Evolutionary conservation across 2,113 vertebrate species (phyloP), one percentile per base, ranked within the genome.

Genomic region (Xerus inauris): DNA sequence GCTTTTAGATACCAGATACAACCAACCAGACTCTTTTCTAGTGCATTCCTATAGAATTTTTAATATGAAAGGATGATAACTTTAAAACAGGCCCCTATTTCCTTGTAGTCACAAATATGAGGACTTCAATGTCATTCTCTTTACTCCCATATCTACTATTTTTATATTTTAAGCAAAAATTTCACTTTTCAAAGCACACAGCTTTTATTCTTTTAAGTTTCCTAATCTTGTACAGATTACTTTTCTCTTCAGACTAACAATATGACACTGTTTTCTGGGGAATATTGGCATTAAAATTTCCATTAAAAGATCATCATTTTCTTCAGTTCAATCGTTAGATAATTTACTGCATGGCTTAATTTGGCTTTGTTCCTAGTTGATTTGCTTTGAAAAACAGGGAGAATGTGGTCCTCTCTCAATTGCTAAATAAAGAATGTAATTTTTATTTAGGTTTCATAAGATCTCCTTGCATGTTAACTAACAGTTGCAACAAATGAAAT

Each of bases 241-340:
- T 93, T 86, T 96, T 75, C 47, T 96, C 35, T 45, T 82, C 30
- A 76, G 24, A 89, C 8, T 87, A 91, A 88, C 11, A 22, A 89
- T 80, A 85, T 89, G 30, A 69, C 32, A 94, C 10, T 93, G 26
- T 87, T 89, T 94, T 91, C n/a, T 92, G 42, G 40, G 54, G 45
- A 82, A 86, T 47, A 64, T 90, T 89, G 45, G n/a, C 49, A 94
- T 87, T 87, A 96, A 91, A 54, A 87, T 87, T 94, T 95, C 40
- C 49, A 95, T 92, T 8, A 80, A 89, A 97, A 59, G 10, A 82
- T 88, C 12, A 87, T 87, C 0, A 94, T 80, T 93, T 94, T 93
- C 62, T 93, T 90, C 28, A 82, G 12, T 17, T 89, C 28, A 86
- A 91, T 97, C 59, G 89, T 84, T 96, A 92, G 76, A 81, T 92